Conservation (phyloP, 2,888 invertebrate genomes). For the Coleophora flavipennella region DNA sequence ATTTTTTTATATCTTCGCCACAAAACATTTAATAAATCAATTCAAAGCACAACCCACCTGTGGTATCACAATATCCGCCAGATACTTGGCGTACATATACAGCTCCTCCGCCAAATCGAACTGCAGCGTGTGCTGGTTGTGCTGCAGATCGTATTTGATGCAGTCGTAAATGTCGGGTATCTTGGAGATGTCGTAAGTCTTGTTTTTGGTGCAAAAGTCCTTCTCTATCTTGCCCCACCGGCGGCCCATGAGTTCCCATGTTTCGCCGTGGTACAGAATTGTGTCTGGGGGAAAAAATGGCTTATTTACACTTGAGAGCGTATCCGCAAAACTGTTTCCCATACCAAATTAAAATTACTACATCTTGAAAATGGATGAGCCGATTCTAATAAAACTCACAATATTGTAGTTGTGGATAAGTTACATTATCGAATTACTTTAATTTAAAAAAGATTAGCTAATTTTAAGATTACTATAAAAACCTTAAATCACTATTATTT, state of each 20-base stretch:
- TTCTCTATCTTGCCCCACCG: constrained; percentile 99
- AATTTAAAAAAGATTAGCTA: no score
- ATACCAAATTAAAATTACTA: no score
- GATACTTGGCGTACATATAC: constrained; percentile 95
- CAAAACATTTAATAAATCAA: no score
- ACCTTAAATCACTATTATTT: no score
- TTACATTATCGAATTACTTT: no score
- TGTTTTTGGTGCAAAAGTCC: constrained; percentile 95
- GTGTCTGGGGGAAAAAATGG: constrained; percentile 74
- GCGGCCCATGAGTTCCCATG: constrained; percentile 98
- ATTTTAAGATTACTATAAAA: no score
- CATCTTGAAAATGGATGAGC: no score
- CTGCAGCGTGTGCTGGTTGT: constrained; percentile 96
- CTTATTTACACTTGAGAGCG: no score
- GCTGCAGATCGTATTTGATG: constrained; percentile 98
- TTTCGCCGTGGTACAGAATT: constrained; percentile 97
- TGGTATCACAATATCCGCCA: constrained; percentile 99
- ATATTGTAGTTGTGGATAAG: no score
- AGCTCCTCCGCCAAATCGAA: constrained; percentile 93
- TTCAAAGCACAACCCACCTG: constrained; percentile 73
- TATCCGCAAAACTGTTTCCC: no score
- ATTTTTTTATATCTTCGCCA: no score
- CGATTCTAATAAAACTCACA: no score
- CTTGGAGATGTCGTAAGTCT: constrained; percentile 97
- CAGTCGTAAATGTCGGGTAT: constrained; percentile 99